phyloP scores from a whole-genome alignment of 2,113 vertebrate genomes.

The Desmodus rotundus region DNA sequence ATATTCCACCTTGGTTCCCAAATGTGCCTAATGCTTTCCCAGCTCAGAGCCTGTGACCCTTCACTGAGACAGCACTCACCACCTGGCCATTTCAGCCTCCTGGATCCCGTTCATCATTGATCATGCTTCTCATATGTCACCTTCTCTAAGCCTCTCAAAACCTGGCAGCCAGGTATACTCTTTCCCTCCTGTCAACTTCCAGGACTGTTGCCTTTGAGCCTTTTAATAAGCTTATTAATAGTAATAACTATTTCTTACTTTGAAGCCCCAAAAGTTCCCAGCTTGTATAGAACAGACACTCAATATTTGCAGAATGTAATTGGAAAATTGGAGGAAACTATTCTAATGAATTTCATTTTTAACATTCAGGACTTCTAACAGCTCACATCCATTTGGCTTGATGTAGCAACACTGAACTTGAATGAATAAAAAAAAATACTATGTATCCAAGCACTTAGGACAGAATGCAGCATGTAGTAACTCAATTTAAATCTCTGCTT shows the following conservation, averaged over 20 bases:
- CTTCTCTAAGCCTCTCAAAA: neutral
- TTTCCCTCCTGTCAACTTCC: neutral
- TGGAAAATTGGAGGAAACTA: constrained; percentile 21
- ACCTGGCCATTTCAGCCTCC: neutral
- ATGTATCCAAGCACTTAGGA: neutral
- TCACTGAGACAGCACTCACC: neutral
- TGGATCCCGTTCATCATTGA: neutral
- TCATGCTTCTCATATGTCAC: neutral
- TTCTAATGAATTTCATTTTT: constrained; percentile 36
- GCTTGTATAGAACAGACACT: neutral
- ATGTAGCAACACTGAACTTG: neutral
- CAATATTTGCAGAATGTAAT: neutral
- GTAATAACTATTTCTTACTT: neutral
- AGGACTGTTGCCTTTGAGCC: neutral
- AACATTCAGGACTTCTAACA: constrained; percentile 3
- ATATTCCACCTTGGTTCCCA: neutral
- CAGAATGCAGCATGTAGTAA: neutral
- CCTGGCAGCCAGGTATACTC: neutral
- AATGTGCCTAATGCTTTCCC: neutral
- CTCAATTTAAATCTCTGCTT: constrained; percentile 32
- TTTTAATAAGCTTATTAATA: constrained; percentile 8
- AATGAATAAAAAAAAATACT: neutral
- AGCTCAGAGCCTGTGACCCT: neutral
- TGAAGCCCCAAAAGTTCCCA: neutral
- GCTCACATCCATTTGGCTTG: constrained; percentile 2